Conservation (phyloP, 2,113 vertebrate genomes). For the Chitala chitala region DNA sequence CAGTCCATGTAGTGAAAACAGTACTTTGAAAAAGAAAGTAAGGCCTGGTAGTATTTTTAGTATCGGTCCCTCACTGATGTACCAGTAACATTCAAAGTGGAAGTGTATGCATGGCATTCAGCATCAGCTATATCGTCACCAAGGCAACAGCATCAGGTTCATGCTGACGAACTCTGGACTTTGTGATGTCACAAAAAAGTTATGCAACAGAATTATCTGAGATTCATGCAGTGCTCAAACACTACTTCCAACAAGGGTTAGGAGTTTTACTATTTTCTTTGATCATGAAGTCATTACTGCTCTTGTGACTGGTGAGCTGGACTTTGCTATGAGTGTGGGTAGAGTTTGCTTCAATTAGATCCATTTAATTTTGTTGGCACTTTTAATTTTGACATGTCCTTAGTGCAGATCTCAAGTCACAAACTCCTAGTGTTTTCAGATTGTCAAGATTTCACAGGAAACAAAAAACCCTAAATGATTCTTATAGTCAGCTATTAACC, state of each 20-base stretch:
- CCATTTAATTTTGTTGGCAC: slow-evolving; percentile 4
- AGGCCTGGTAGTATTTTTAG: slow-evolving; percentile 58
- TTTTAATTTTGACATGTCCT: not conserved
- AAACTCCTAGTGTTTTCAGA: slow-evolving; percentile 33
- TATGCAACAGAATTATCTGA: slow-evolving; percentile 2
- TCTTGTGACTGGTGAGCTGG: not conserved
- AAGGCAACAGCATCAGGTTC: slow-evolving; percentile 22
- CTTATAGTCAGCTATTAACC: not conserved
- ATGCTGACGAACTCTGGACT: not conserved
- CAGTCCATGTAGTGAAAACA: slow-evolving; percentile 40
- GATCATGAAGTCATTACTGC: not conserved
- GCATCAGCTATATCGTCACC: not conserved
- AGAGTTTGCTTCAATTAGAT: too few relatives aligned
- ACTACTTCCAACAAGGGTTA: slow-evolving; percentile 1
- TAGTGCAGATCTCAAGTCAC: not conserved
- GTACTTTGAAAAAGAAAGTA: slow-evolving; percentile 51
- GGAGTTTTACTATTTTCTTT: not conserved
- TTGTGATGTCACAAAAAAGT: slow-evolving; percentile 1
- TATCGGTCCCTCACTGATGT: slow-evolving; percentile 23
- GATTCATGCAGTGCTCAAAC: slow-evolving; percentile 22
- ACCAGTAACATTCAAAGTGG: slow-evolving; percentile 25
- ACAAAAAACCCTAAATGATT: not conserved
- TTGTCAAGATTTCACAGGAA: slow-evolving; percentile 43
- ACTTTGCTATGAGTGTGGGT: not conserved
- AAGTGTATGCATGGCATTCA: slow-evolving; percentile 20